Base-by-base conservation (phyloP, 2,113 vertebrate species). In the Xyrauchen texanus region DNA sequence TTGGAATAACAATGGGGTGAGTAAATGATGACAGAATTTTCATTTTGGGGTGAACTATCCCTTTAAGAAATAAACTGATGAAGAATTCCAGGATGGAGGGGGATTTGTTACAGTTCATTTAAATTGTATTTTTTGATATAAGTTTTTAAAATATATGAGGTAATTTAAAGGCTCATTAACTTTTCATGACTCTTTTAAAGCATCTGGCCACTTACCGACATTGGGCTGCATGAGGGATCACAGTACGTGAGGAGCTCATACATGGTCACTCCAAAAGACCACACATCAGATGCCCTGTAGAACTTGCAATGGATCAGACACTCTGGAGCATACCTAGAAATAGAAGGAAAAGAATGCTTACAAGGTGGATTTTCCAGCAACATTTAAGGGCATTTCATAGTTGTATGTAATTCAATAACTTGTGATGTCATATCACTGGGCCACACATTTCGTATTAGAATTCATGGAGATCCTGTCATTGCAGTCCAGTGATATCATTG, bases 201-300 rank as follows among this genome's bases (percentile, higher is more conserved):
- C 21, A 34, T 46, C 34, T 21, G 69, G 6, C 52, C 77, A 79
- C 93, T 94, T 77, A 98, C 97, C 2, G 88, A 68, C 96, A 98
- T 97, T 3, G 98, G 98, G 57, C 95, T 96, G 88, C 90, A 93
- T 42, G 92, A 85, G 0, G 93, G 86, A 6, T 98, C 95, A 0
- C 98, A 99, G 91, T 96, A 98, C 15, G 96, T 98, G 46, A 99
- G 92, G 51, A 99, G 92, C 52, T 98, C 97, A 0, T 99, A 98
- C 86, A 99, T 90, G 0, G 97, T 98, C 78, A 98, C 96, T 3
- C 98, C 97, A 0, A 99, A 99, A 0, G 97, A 98, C 98, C 97
- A 99, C 53, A 99, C 96, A 0, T 99, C 98, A 0, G 98, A 99
- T 4, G 97, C 97, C 0, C 93, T 94, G 83, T 98, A 99, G 80